These are phyloP conservation scores for Sebastes hopkinsi DNA, from an alignment of 2,797 vertebrate genomes.

Conservation along the genomic window DNA sequence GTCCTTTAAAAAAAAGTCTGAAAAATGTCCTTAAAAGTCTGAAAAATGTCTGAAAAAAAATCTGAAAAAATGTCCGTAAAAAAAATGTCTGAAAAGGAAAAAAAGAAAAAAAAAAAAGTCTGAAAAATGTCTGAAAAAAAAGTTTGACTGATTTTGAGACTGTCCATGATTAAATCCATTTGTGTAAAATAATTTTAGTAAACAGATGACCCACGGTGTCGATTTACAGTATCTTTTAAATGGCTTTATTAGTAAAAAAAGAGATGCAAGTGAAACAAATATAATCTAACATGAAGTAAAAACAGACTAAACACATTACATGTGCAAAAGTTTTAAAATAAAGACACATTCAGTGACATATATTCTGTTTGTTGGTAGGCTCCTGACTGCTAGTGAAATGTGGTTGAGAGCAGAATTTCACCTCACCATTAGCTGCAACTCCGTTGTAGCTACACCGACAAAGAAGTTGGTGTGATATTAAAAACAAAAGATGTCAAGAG, in stretches of 20 bases:
- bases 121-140: no score
- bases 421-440: neutral
- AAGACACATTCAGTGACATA: constrained; percentile 47
- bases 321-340: constrained; percentile 42
- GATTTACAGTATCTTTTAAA: constrained; percentile 23
- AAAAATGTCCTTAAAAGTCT: no score
- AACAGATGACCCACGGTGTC: neutral
- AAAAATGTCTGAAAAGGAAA: no score
- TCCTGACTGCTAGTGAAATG: constrained; percentile 11
- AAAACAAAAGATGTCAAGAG: neutral
- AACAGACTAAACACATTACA: constrained; percentile 31
- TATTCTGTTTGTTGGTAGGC: neutral
- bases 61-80: no score
- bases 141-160: neutral
- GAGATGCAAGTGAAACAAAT: constrained; percentile 47
- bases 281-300: constrained; percentile 38
- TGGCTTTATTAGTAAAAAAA: constrained; percentile 60
- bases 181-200: neutral
- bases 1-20: no score
- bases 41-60: no score
- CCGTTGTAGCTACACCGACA: neutral
- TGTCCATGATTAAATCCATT: neutral
- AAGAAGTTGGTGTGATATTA: neutral
- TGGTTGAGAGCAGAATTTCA: neutral
- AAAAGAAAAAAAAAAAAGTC: no score